phyloP scores from a whole-genome alignment of 2,888 invertebrate genomes.

The Drosophila percnosoma region DNA sequence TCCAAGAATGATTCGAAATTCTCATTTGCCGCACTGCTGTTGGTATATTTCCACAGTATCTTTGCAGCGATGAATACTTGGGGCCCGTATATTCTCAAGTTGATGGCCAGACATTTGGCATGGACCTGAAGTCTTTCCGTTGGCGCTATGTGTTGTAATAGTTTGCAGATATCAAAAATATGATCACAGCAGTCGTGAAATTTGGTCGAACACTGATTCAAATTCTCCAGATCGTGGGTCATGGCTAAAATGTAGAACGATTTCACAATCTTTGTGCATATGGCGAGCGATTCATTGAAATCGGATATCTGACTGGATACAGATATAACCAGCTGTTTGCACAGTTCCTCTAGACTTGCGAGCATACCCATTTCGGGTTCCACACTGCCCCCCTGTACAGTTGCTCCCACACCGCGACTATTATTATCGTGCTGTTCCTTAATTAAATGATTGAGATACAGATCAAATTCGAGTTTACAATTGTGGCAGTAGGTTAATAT shows the following conservation, averaged over 20 bases:
- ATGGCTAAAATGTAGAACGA: constrained; percentile 90
- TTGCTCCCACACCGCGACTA: constrained; percentile 87
- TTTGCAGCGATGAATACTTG: constrained; percentile 96
- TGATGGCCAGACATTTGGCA: constrained; percentile 98
- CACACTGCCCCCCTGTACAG: constrained; percentile 85
- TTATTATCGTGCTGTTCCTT: constrained; percentile 87
- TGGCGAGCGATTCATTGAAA: constrained; percentile 91
- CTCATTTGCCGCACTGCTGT: constrained; percentile 97
- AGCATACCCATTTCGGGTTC: constrained; percentile 86
- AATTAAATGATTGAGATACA: constrained; percentile 93
- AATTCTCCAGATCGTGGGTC: constrained; percentile 93
- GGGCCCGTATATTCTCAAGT: constrained; percentile 97
- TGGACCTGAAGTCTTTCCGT: constrained; percentile 97
- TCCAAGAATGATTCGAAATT: constrained; percentile 98
- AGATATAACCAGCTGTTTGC: constrained; percentile 91
- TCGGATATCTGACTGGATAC: constrained; percentile 94
- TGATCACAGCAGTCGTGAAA: constrained; percentile 99
- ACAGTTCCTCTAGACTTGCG: constrained; percentile 89
- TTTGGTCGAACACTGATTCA: constrained; percentile 96
- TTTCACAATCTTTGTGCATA: constrained; percentile 89
- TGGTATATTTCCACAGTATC: constrained; percentile 95
- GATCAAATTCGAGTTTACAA: constrained; percentile 95
- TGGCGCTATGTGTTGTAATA: constrained; percentile 97
- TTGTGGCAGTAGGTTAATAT: constrained; percentile 95
- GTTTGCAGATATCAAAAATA: constrained; percentile 98